Evolutionary conservation across 2,888 invertebrate genomes (phyloP).

Genomic region (Spodoptera exigua): DNA sequence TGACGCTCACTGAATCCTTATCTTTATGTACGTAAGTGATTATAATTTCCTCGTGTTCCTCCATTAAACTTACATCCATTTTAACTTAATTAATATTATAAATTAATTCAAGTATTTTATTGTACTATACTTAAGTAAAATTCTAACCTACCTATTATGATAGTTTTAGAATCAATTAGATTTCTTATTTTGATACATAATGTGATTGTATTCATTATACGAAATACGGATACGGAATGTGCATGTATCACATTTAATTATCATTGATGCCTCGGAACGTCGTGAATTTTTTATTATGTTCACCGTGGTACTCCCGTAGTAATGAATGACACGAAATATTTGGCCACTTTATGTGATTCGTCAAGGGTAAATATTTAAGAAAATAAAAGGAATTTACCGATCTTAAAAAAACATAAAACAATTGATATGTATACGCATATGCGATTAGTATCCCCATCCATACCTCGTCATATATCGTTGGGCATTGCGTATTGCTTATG

Average conservation of each 20-base stretch:
- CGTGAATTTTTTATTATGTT: conserved; percentile 38
- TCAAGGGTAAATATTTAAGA: neutral
- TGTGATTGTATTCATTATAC: neutral
- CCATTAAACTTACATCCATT: conserved; percentile 21
- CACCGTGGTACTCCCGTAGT: conserved; percentile 13
- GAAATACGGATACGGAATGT: conserved; percentile 8
- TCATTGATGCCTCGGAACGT: conserved; percentile 31
- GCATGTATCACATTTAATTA: too few relatives aligned
- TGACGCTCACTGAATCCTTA: conserved; percentile 70
- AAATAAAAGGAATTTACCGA: neutral
- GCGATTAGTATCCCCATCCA: too few relatives aligned
- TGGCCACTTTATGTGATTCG: conserved; percentile 20
- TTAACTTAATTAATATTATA: neutral
- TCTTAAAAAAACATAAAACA: neutral
- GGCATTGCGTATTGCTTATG: too few relatives aligned
- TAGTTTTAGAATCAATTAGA: neutral
- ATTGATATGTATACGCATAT: too few relatives aligned
- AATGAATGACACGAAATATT: conserved; percentile 31
- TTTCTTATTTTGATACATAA: too few relatives aligned
- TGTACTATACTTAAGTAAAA: too few relatives aligned
- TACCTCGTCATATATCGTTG: too few relatives aligned
- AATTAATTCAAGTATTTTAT: neutral
- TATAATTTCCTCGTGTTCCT: conserved; percentile 26
- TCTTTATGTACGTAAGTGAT: conserved; percentile 55
- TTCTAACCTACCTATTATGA: neutral